Base-by-base conservation (phyloP, 2,888 invertebrate species). In the Agonopterix subpropinquella region DNA sequence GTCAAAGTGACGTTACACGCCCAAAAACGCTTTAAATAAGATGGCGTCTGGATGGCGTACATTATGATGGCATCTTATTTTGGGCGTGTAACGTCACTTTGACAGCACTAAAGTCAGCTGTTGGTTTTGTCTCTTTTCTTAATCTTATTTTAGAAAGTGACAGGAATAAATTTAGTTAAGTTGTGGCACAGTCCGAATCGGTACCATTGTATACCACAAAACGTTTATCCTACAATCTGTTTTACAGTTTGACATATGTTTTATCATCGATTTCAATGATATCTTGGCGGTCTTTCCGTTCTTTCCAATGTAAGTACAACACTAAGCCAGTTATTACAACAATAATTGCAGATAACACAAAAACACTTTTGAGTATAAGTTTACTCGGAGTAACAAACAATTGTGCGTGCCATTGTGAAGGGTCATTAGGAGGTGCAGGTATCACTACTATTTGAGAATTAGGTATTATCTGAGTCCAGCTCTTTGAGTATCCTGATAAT, bases 391-490 rank as follows among this genome's bases (percentile, higher is more conserved):
- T 98, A 0, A 98, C 96, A 89, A 98, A 98, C 11, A 98, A 86
- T 69, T 97, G 96, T 11, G 95, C 96, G 64, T 92, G 93, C 98
- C 98, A 98, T 59, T 91, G 91, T 2, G 89, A 89, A 0, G 97
- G 94, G 48, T 95, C 90, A 53, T 91, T 88, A 0, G 92, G 91
- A 5, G 96, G 97, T 69, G 92, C 92, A 1, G 99, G 99, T 53
- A 98, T 95, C 1, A 99, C 95, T 37, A 98, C 95, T 80, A 99
- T 94, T 80, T 99, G 98, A 0, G 98, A 98, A 73, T 99, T 99
- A 0, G 99, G 99, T 71, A 99, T 98, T 47, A 98, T 93, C 77
- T 97, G 97, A 0, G 94, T 93, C 95, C 96, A 98, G 51, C 92
- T 92, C 58, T 92, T 92, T 0, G 89, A 92, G 64, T 90, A 89